Evolutionary conservation across 2,113 vertebrate genomes (phyloP).

Genomic region (Myotis lucifugus): DNA sequence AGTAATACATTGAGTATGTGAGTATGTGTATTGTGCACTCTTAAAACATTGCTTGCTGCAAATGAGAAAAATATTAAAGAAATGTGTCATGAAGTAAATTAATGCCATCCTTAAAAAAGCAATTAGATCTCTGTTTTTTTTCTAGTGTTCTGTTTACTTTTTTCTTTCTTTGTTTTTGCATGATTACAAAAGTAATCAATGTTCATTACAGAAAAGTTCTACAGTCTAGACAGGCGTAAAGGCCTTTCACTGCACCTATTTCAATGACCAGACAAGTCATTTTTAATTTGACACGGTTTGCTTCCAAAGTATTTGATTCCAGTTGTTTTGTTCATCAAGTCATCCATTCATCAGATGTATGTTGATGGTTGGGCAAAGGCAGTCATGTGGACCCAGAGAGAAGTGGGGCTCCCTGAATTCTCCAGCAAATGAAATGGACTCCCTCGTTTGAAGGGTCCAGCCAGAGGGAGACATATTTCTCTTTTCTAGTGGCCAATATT

Average conservation of each 20-base stretch:
- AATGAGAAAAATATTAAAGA: constrained; percentile 63
- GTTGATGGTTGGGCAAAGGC: neutral
- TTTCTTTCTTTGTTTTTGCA: constrained; percentile 14
- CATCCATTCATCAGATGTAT: neutral
- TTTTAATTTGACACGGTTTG: neutral
- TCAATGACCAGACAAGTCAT: neutral
- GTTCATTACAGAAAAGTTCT: neutral
- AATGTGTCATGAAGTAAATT: constrained; percentile 63
- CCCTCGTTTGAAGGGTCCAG: neutral
- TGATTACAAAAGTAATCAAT: neutral
- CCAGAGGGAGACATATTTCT: neutral
- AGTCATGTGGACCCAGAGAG: neutral
- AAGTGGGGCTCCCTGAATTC: fast-evolving
- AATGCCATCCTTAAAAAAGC: constrained; percentile 63
- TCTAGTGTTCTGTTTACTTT: neutral
- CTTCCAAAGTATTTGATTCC: neutral
- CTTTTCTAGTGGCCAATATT: neutral
- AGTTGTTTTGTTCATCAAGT: neutral
- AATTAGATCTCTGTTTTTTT: constrained; percentile 56
- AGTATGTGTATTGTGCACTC: neutral
- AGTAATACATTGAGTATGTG: constrained; percentile 24
- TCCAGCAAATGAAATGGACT: neutral
- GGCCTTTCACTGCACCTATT: neutral
- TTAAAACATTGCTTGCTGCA: constrained; percentile 58
- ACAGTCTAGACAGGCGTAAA: neutral